Base-by-base conservation (phyloP, 2,888 invertebrate species). In the Crepidodera aurea region DNA sequence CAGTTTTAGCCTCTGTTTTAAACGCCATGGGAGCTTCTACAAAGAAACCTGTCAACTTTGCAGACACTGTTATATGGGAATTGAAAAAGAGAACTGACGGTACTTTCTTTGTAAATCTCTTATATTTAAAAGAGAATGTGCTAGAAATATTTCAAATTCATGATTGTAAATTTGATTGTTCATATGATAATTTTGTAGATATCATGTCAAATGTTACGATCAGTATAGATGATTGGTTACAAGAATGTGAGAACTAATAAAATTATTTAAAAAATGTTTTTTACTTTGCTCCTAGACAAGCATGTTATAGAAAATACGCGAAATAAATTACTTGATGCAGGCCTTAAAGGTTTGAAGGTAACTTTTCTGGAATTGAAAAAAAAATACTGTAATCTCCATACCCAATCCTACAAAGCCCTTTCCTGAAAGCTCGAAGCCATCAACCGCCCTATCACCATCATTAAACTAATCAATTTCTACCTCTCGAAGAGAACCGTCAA, bases 1-100 rank as follows among this genome's bases (percentile, higher is more conserved):
- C 88, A 0, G 94, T 92, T 0, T 80, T 96, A 7, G 90, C 89
- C 0, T 89, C 86, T 71, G 71, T 94, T 32, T 82, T 94, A 0
- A 89, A 88, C 76, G 84, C 89, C 0, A 78, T 95, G n/a, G 86
- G 86, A 10, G 68, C 92, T 13, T 94, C 85, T 71, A 84, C 90
- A 64, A 80, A 82, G 6, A 87, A 88, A 62, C 86, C 86, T 68
- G 92, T 92, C 0, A 85, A 86, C 0, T 92, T 90, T 69, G 82
- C 88, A 0, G 84, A 91, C 0, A 85, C 89, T 4, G 78, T 94
- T 18, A 76, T 94, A 34, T 76, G 93, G 50, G 94, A 95, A 77
- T 81, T 94, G 2, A 82, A 86, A 51, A 72, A 75, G 1, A 59
- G 34, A 13, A 8, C 7, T 77, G 82, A 22, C 75, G 56, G 37